Conservation (phyloP, 2,888 invertebrate species). For the Caenorhabditis wallacei region DNA sequence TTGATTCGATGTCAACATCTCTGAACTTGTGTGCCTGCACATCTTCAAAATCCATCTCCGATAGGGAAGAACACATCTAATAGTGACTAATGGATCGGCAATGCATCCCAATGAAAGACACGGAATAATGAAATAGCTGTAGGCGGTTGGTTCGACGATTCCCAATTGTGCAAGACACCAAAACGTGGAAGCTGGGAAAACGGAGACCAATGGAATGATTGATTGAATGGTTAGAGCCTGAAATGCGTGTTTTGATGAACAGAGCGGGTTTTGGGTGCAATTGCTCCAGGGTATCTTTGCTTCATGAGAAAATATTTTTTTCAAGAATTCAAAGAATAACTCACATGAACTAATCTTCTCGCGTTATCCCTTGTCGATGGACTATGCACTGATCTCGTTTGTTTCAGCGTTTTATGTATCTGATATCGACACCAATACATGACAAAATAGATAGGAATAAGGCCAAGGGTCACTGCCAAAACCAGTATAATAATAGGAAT, state of each 20-base stretch:
- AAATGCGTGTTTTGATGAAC: conserved; percentile 21
- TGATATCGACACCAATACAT: conserved; percentile 64
- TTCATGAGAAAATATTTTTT: not conserved
- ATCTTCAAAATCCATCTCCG: conserved; percentile 49
- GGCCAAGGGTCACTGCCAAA: conserved; percentile 29
- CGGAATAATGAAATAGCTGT: conserved; percentile 60
- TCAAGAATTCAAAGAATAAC: not conserved
- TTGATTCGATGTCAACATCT: conserved; percentile 29
- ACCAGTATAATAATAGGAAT: conserved; percentile 42
- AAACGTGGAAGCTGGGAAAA: conserved; percentile 56
- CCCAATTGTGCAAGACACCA: conserved; percentile 49
- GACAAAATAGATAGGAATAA: conserved; percentile 52
- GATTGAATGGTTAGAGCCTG: conserved; percentile 62
- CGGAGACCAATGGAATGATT: conserved; percentile 54
- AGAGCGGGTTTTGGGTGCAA: not conserved
- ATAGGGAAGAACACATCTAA: conserved; percentile 53
- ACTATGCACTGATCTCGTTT: conserved; percentile 55
- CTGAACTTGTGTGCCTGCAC: conserved; percentile 11
- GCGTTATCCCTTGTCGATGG: conserved; percentile 57
- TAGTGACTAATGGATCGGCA: conserved; percentile 52
- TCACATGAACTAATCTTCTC: conserved; percentile 47
- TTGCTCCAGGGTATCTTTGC: not conserved
- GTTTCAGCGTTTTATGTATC: conserved; percentile 48
- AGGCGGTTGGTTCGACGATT: conserved; percentile 40
- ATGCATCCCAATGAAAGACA: conserved; percentile 53